These are phyloP conservation scores for Epicampocera succincta DNA, from an alignment of 2,888 invertebrate genomes.

Conservation along the genomic window DNA sequence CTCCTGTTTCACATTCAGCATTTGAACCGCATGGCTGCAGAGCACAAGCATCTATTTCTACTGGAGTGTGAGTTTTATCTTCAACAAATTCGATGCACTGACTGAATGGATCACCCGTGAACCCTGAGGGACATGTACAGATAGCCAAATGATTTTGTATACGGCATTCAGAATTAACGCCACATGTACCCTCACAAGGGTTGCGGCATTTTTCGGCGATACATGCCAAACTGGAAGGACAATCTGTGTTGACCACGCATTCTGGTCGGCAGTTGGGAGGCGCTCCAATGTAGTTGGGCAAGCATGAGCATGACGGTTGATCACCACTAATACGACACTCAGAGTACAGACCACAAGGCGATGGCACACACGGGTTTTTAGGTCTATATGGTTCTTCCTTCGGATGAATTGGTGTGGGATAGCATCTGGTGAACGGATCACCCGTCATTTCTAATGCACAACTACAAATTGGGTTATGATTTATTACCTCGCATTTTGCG, in stretches of 20 bases:
- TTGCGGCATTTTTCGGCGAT: conserved; percentile 88
- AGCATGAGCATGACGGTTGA: conserved; percentile 86
- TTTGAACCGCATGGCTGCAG: conserved; percentile 90
- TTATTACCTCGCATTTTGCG: conserved; percentile 89
- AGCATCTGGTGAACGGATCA: conserved; percentile 90
- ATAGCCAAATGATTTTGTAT: conserved; percentile 88
- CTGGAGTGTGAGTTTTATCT: conserved; percentile 81
- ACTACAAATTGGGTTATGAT: conserved; percentile 91
- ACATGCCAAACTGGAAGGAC: conserved; percentile 86
- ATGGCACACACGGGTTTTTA: conserved; percentile 87
- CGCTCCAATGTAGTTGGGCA: conserved; percentile 85
- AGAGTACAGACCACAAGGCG: conserved; percentile 87
- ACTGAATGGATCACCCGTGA: conserved; percentile 86
- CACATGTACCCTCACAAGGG: conserved; percentile 88
- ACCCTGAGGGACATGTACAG: conserved; percentile 84
- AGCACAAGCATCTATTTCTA: conserved; percentile 85
- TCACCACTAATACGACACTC: conserved; percentile 85
- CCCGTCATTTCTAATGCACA: conserved; percentile 89
- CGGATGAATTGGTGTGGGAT: conserved; percentile 81
- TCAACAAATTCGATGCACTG: conserved; percentile 83
- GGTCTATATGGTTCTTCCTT: conserved; percentile 74
- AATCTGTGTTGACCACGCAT: conserved; percentile 85
- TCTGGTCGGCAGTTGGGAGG: conserved; percentile 88
- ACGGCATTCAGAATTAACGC: conserved; percentile 87
- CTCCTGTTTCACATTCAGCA: conserved; percentile 87